Evolutionary conservation across 2,113 vertebrate genomes (phyloP).

Genomic region (Salvelinus alpinus): DNA sequence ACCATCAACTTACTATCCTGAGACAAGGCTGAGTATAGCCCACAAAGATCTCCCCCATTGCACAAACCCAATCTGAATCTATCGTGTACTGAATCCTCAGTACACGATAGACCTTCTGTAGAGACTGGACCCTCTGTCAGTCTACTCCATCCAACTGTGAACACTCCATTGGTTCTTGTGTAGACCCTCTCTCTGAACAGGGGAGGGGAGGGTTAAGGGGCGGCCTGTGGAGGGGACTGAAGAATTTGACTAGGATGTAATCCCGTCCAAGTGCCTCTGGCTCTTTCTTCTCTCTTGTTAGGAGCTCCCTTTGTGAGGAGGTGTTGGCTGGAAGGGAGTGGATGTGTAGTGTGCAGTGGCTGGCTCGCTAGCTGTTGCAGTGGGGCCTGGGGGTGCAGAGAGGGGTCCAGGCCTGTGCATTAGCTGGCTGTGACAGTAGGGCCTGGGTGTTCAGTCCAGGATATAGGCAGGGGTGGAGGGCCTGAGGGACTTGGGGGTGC

Average conservation of each 20-base stretch:
- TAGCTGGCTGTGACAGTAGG: slow-evolving; percentile 72
- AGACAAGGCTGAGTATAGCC: too few species aligned
- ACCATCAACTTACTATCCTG: too few species aligned
- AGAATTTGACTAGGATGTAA: slow-evolving; percentile 81
- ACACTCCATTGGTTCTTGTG: slow-evolving; percentile 72
- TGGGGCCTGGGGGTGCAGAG: slow-evolving; percentile 41
- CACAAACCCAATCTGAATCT: too few species aligned
- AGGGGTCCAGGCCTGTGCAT: neutral
- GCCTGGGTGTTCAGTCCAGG: slow-evolving; percentile 20
- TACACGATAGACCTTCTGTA: too few species aligned
- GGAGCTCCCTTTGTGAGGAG: slow-evolving; percentile 77
- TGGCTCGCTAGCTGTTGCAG: slow-evolving; percentile 83
- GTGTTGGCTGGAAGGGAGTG: slow-evolving; percentile 82
- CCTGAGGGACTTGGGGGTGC: slow-evolving; percentile 76
- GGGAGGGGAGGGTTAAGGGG: slow-evolving; percentile 74
- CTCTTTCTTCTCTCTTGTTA: slow-evolving; percentile 80
- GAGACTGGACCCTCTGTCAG: slow-evolving; percentile 1
- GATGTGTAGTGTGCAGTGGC: slow-evolving; percentile 55
- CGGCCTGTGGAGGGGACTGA: slow-evolving; percentile 70
- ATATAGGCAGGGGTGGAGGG: neutral
- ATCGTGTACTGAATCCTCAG: too few species aligned
- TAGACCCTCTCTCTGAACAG: slow-evolving; percentile 68
- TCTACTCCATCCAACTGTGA: slow-evolving; percentile 57
- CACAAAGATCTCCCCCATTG: too few species aligned
- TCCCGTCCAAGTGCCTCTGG: slow-evolving; percentile 79